Evolutionary conservation across 2,113 vertebrate genomes (phyloP), one percentile per base, ranked within the genome.

Genomic region (Oncorhynchus tshawytscha): DNA sequence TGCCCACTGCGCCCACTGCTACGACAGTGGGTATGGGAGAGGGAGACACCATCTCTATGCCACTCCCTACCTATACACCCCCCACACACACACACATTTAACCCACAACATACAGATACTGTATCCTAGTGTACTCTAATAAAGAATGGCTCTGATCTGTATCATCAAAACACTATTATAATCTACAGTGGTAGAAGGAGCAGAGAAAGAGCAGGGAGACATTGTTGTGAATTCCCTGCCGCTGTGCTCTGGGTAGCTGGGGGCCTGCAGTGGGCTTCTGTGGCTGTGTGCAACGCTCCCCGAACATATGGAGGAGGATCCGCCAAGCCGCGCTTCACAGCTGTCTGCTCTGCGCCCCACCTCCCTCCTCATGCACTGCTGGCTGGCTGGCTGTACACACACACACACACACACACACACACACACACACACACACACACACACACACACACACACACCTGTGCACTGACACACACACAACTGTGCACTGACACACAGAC

Each of bases 301-400:
- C 90, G 88, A 90, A 86, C 89, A 94, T 92, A 93, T 91, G 92
- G 91, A 91, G 90, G 92, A 87, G 76, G 81, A 91, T 81, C 83
- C 86, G 84, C 86, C 84, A 86, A 92, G 90, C 88, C 90, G 82
- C 88, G 86, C 90, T 90, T 91, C 92, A 93, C 93, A 94, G 92
- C 93, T 94, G 92, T 92, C 92, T 91, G 88, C 90, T 92, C 92
- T 91, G 88, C 89, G 91, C 89, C 90, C 90, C 89, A 54, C 88
- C 81, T 78, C 86, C 81, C 67, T 78, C 76, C 77, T 71, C 67
- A 75, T 80, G 51, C 78, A 80, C 74, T 82, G 71, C 79, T 75
- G 74, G n/a, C 62, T 64, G 62, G 25, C 12, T 22, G 3, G 25
- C 34, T 72, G 60, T 27, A 20, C 72, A 75, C 75, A 74, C 75